A percentile compares a stretch with the other conserved stretches of the same genome.
phyloP scores from a whole-genome alignment of 1,140 invertebrate genomes.

The Drosophila nasuta region DNA sequence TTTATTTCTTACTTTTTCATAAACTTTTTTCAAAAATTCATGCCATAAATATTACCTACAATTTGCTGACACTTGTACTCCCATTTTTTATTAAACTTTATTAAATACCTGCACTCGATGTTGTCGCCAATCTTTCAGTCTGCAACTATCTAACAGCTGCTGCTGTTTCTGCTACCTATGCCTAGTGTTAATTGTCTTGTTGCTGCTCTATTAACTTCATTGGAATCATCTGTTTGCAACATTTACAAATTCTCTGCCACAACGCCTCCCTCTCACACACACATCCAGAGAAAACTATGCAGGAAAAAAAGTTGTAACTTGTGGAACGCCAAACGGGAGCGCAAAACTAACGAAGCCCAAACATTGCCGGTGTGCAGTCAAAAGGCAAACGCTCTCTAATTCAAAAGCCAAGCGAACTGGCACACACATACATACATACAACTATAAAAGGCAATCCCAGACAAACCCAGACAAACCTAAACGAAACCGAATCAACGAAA shows the following conservation, averaged over 20 bases:
- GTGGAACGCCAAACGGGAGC: constrained; percentile 31
- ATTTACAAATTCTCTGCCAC: constrained; percentile 22
- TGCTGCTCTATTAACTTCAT: constrained; percentile 68
- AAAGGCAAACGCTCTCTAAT: constrained; percentile 73
- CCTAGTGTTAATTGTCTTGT: constrained; percentile 57
- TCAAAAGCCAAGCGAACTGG: constrained; percentile 77
- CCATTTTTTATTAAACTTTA: background rate
- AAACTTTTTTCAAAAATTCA: too few relatives aligned
- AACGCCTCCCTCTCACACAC: background rate
- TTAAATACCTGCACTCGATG: background rate
- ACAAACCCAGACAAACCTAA: constrained; percentile 10
- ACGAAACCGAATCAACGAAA: constrained; percentile 32
- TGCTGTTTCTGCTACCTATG: constrained; percentile 11
- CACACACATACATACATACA: constrained; percentile 44
- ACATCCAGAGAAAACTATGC: background rate
- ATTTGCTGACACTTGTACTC: too few relatives aligned
- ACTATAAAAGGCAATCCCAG: constrained; percentile 3
- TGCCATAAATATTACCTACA: too few relatives aligned
- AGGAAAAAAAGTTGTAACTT: constrained; percentile 14
- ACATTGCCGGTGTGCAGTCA: constrained; percentile 75
- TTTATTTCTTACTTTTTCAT: too few relatives aligned
- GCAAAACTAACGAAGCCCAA: constrained; percentile 75
- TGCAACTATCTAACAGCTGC: background rate
- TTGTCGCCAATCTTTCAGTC: background rate
- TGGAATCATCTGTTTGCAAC: constrained; percentile 24